These are phyloP conservation scores for Antigone vipio DNA, from an alignment of 2,113 vertebrate species.

Conservation along the genomic window DNA sequence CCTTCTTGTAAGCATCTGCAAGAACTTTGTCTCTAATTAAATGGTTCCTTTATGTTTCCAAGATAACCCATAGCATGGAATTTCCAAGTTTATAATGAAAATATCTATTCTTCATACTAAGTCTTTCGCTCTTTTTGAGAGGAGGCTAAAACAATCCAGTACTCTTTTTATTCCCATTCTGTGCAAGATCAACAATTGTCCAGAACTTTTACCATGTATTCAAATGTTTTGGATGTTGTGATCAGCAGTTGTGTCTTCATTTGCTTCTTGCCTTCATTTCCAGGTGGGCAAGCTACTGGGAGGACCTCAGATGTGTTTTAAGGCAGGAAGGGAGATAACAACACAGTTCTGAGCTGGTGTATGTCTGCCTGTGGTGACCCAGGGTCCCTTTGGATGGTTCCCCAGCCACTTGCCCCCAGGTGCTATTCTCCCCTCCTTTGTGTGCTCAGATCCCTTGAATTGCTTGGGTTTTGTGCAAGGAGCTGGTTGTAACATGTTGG, in stretches of 20 bases:
- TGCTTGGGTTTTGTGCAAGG: neutral
- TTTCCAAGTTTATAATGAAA: neutral
- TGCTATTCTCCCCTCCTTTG: neutral
- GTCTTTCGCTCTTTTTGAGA: neutral
- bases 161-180: neutral
- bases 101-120: neutral
- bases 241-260: neutral
- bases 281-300: neutral
- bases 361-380: neutral
- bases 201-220: neutral
- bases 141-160: neutral
- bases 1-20: neutral
- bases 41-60: neutral
- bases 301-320: neutral
- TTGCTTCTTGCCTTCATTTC: neutral
- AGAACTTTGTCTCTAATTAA: neutral
- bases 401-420: neutral
- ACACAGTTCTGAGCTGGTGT: neutral
- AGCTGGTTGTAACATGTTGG: neutral
- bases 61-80: neutral
- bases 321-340: neutral
- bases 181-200: neutral
- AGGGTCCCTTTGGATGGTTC: neutral
- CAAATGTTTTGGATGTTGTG: neutral
- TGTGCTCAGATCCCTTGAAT: neutral